Conservation (phyloP, 53 echinoderm and acorn worm genomes). For the Holothuria scabra region DNA sequence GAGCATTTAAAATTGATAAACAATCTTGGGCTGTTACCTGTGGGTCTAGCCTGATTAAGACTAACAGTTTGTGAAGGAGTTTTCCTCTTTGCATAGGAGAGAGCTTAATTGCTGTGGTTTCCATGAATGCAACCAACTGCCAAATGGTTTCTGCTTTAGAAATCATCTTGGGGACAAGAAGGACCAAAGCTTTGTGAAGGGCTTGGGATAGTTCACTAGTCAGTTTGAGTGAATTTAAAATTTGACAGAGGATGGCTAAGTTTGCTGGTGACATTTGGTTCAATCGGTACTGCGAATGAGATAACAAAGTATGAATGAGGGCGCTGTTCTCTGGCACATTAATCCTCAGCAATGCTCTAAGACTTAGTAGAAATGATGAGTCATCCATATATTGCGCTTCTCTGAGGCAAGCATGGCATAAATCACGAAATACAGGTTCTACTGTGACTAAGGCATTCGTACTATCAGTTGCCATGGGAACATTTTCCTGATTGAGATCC, state of each 20-base stretch:
- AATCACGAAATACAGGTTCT: slow-evolving; percentile 45
- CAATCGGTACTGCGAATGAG: slow-evolving; percentile 53
- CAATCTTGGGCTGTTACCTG: slow-evolving; percentile 14
- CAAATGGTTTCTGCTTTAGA: background rate
- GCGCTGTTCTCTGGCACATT: slow-evolving; percentile 57
- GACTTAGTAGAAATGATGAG: slow-evolving; percentile 30
- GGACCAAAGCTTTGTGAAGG: slow-evolving; percentile 45
- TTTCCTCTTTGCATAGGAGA: background rate
- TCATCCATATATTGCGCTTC: slow-evolving; percentile 59
- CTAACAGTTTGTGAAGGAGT: slow-evolving; percentile 11
- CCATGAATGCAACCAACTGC: slow-evolving; percentile 29
- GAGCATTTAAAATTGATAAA: background rate
- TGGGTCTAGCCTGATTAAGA: slow-evolving; percentile 20
- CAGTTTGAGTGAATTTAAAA: slow-evolving; percentile 26
- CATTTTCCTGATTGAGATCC: background rate
- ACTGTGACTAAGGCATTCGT: slow-evolving; percentile 25
- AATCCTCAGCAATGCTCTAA: slow-evolving; percentile 49
- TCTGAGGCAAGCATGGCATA: slow-evolving; percentile 56
- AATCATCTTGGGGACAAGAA: slow-evolving; percentile 48
- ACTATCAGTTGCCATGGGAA: slow-evolving; percentile 7
- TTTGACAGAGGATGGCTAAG: slow-evolving; percentile 41
- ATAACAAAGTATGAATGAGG: slow-evolving; percentile 55
- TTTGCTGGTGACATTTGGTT: slow-evolving; percentile 49
- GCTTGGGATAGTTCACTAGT: slow-evolving; percentile 42
- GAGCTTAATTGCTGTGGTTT: slow-evolving; percentile 21